Percentiles rank a stretch among this genome's conserved stretches.
Conservation (phyloP, 2,113 vertebrate species). For the Tachysurus fulvidraco region DNA sequence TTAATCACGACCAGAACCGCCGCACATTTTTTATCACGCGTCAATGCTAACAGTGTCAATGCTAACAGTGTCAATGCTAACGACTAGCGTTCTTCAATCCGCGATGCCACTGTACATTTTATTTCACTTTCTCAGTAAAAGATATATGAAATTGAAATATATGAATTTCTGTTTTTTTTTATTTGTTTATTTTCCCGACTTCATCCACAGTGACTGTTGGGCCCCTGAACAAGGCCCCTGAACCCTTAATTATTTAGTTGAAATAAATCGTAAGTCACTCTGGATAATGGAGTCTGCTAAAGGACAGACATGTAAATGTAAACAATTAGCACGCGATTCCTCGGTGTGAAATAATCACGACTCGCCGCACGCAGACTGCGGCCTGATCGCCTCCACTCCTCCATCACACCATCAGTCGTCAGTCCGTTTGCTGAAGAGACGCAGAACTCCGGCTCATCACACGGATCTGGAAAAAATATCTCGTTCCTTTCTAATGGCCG, state of each 20-base stretch:
- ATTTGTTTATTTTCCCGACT: too few relatives aligned
- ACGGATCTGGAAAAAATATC: constrained; percentile 43
- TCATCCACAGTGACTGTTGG: too few relatives aligned
- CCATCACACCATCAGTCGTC: constrained; percentile 15
- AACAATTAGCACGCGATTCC: constrained; percentile 26
- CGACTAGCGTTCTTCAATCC: too few relatives aligned
- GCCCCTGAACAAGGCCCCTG: too few relatives aligned
- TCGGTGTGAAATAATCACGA: not conserved
- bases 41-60: not conserved
- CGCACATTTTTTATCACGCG: not conserved
- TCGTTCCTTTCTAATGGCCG: constrained; percentile 33
- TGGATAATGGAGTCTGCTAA: too few relatives aligned
- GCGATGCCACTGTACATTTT: too few relatives aligned
- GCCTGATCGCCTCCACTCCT: constrained; percentile 26
- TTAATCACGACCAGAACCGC: not conserved
- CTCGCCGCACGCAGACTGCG: not conserved
- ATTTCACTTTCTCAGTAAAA: too few relatives aligned
- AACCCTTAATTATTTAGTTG: too few relatives aligned
- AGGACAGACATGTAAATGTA: too few relatives aligned
- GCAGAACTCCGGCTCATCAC: constrained; percentile 26
- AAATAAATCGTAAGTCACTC: too few relatives aligned
- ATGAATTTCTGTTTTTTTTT: too few relatives aligned
- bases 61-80: not conserved
- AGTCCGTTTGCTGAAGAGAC: constrained; percentile 7
- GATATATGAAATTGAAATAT: too few relatives aligned